These are phyloP conservation scores for Sceloporus tristichus DNA, from an alignment of 2,113 vertebrate species.

Conservation along the genomic window DNA sequence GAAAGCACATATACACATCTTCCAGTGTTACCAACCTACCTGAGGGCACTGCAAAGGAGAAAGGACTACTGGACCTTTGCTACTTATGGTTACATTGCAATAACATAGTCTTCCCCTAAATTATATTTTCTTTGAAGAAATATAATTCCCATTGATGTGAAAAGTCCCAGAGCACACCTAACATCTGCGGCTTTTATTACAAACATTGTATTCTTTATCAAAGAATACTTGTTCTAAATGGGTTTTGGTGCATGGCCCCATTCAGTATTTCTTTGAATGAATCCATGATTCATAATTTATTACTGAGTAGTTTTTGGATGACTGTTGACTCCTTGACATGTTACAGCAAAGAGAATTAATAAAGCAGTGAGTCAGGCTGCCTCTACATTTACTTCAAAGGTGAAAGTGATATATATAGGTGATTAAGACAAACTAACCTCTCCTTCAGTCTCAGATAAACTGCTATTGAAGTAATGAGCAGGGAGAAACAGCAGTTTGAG, in stretches of 20 bases:
- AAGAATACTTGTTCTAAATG: conserved; percentile 13
- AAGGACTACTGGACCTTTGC: background rate
- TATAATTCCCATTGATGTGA: background rate
- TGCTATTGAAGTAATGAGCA: conserved; percentile 21
- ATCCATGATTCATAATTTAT: conserved; percentile 47
- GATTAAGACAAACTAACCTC: conserved; percentile 7
- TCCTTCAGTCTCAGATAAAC: conserved; percentile 22
- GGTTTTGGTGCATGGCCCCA: conserved; percentile 7
- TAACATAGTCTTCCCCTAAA: conserved; percentile 27
- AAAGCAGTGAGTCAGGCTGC: conserved; percentile 5
- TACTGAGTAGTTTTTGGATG: background rate
- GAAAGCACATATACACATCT: no score
- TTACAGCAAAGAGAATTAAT: conserved; percentile 29
- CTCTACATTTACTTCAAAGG: conserved; percentile 17
- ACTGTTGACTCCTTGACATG: conserved; percentile 18
- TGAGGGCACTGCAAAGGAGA: background rate
- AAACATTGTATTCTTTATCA: conserved; percentile 26
- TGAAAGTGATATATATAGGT: conserved; percentile 10
- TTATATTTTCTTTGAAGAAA: conserved; percentile 21
- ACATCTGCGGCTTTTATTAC: background rate
- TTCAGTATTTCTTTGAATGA: conserved; percentile 45
- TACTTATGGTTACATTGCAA: background rate
- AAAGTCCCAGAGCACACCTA: background rate
- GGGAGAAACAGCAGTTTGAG: background rate
- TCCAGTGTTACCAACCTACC: no score